phyloP scores from a whole-genome alignment of 2,797 vertebrate species.

The Eulemur rubriventer region DNA sequence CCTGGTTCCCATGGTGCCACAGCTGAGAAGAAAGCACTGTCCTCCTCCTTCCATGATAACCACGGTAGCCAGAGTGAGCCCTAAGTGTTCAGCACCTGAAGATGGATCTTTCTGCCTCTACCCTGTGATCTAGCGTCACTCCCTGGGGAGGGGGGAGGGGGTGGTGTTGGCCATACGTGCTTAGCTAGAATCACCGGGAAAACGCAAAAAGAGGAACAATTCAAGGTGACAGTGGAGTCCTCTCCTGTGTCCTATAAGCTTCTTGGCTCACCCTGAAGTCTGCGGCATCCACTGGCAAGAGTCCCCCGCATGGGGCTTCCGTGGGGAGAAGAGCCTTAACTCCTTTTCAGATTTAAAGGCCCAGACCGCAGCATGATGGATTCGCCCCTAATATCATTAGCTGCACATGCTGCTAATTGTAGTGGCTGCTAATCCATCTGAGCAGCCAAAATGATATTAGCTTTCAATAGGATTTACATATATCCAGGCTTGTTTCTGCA shows the following conservation, averaged over 20 bases:
- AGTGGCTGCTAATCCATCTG: slow-evolving; percentile 86
- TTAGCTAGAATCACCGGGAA: slow-evolving; percentile 51
- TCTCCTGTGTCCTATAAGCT: slow-evolving; percentile 76
- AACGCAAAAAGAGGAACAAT: slow-evolving; percentile 34
- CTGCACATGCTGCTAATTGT: slow-evolving; percentile 88
- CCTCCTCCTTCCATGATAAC: not conserved
- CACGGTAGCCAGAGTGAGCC: not conserved
- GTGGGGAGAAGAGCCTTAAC: slow-evolving; percentile 3
- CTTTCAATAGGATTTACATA: slow-evolving; percentile 93
- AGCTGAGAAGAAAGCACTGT: not conserved
- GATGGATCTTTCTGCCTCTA: not conserved
- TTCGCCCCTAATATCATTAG: slow-evolving; percentile 89
- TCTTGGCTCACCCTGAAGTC: slow-evolving; percentile 74
- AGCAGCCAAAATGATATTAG: slow-evolving; percentile 90
- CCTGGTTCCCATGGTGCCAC: not conserved
- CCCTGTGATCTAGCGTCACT: not conserved
- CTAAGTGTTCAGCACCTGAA: not conserved
- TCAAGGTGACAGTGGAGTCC: slow-evolving; percentile 88
- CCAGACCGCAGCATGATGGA: slow-evolving; percentile 80
- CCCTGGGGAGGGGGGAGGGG: not conserved
- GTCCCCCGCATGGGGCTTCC: slow-evolving; percentile 29
- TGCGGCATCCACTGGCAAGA: slow-evolving; percentile 74
- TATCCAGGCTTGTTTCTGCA: slow-evolving; percentile 85
- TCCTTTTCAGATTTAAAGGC: slow-evolving; percentile 69
- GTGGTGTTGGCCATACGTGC: not conserved